Conservation (phyloP, 2,797 vertebrate genomes). For the Enteromius fasciolatus region DNA sequence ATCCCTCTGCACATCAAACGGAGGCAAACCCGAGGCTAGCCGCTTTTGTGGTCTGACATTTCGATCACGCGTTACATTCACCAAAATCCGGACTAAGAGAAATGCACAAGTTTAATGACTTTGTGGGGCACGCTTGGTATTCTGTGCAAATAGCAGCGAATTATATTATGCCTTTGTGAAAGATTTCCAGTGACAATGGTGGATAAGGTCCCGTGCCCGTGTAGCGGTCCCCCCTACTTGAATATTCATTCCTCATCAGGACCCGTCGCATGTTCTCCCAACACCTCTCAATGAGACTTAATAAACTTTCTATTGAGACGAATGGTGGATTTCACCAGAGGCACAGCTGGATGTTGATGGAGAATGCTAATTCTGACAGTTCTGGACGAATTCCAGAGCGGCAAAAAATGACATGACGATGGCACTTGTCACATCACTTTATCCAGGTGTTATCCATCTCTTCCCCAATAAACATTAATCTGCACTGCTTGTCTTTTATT, state of each 20-base stretch:
- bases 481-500: constrained; percentile 62
- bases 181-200: constrained; percentile 42
- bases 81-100: constrained; percentile 1
- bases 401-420: constrained; percentile 37
- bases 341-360: constrained; percentile 52
- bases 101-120: constrained; percentile 34
- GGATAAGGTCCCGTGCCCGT: constrained; percentile 9
- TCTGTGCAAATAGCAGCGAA: constrained; percentile 20
- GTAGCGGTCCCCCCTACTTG: neutral
- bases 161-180: constrained; percentile 35
- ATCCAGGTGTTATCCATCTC: constrained; percentile 53
- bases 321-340: constrained; percentile 54
- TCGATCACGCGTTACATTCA: neutral
- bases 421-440: constrained; percentile 54
- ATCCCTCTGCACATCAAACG: constrained; percentile 52
- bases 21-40: constrained; percentile 26
- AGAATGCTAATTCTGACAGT: constrained; percentile 55
- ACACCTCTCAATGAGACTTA: constrained; percentile 44
- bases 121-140: constrained; percentile 7
- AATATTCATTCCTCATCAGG: constrained; percentile 44
- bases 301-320: constrained; percentile 58
- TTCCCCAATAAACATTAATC: constrained; percentile 64
- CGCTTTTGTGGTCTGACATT: constrained; percentile 23
- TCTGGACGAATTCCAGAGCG: constrained; percentile 46
- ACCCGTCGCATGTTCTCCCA: constrained; percentile 5